These are phyloP conservation scores for Pelodytes ibericus DNA, from an alignment of 2,797 vertebrate species.

Conservation along the genomic window DNA sequence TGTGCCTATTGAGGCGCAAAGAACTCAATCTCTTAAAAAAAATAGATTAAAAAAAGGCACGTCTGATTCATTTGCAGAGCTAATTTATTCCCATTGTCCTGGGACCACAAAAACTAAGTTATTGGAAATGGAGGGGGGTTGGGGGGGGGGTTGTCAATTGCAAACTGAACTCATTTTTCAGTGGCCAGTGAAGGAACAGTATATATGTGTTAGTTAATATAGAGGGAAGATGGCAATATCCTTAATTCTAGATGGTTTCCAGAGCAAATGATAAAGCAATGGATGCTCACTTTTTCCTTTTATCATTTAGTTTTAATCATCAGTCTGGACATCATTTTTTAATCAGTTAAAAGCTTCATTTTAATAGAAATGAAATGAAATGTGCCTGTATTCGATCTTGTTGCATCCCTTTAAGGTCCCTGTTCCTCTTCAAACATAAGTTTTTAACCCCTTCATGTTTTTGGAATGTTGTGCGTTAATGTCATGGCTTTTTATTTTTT, in stretches of 20 bases:
- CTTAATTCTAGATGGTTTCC: background rate
- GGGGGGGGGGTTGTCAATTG: conserved; percentile 5
- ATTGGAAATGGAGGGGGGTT: conserved; percentile 17
- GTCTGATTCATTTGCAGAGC: conserved; percentile 8
- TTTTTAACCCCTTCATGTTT: too few relatives aligned
- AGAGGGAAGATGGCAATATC: background rate
- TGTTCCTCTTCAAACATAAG: too few relatives aligned
- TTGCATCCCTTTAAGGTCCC: too few relatives aligned
- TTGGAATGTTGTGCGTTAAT: too few relatives aligned
- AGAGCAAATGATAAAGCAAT: too few relatives aligned
- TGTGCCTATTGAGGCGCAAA: background rate
- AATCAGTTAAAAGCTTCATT: too few relatives aligned
- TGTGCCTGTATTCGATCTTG: too few relatives aligned
- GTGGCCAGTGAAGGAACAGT: conserved; percentile 12
- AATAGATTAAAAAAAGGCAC: conserved; percentile 28
- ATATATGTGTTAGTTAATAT: background rate
- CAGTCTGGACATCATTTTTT: too few relatives aligned
- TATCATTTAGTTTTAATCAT: too few relatives aligned
- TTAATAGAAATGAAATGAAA: too few relatives aligned
- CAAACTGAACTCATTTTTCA: conserved; percentile 20
- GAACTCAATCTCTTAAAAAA: conserved; percentile 28
- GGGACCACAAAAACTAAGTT: conserved; percentile 15
- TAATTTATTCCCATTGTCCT: conserved; percentile 31
- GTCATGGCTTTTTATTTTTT: too few relatives aligned
- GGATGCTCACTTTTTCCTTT: too few relatives aligned